Evolutionary conservation across 2,113 vertebrate genomes (phyloP), one percentile per base, ranked within the genome.

Genomic region (Centropus unirufus): DNA sequence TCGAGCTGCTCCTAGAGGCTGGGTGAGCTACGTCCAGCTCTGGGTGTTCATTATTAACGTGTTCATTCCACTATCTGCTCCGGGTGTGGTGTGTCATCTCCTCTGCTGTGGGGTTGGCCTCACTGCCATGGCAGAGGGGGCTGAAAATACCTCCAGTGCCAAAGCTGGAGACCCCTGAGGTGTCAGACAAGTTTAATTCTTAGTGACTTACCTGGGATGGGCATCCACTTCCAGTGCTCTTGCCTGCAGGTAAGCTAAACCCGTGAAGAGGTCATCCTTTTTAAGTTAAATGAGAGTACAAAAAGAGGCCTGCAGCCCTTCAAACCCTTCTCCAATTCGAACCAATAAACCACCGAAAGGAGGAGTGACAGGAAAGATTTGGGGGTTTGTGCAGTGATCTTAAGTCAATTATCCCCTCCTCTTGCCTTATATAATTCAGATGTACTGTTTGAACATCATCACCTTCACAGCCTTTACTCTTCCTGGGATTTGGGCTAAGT

Each of bases 31-130:
- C 16, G 1, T 8, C 34, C 36, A 36, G 36, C 36, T 36, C 36
- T 9, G 36, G 36, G 36, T 36, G 36, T 36, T 36, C 36, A 36
- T 36, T 36, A 36, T 36, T 36, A 36, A 36, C 36, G 30, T 5
- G 32, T 29, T 10, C 4, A 11, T 4, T 0, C 1, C 9, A 6
- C 26, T 3, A 8, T 14, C 46, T 27, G 30, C 55, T n/a, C 11
- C 20, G 0, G 9, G 32, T 0, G 1, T 26, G 8, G n/a, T 0
- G 23, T 1, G 47, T 30, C 36, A 36, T 36, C 36, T 9, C 36
- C 36, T 36, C 13, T 26, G 47, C 29, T 39, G 27, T 29, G 46
- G 76, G 32, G 9, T 22, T 16, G 13, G 29, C 19, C 26, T 24
- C 3, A 1, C 12, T 30, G 67, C 20, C 39, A 5, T 1, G 12